Base-by-base conservation (phyloP, 2,113 vertebrate species). In the Scortum barcoo region DNA sequence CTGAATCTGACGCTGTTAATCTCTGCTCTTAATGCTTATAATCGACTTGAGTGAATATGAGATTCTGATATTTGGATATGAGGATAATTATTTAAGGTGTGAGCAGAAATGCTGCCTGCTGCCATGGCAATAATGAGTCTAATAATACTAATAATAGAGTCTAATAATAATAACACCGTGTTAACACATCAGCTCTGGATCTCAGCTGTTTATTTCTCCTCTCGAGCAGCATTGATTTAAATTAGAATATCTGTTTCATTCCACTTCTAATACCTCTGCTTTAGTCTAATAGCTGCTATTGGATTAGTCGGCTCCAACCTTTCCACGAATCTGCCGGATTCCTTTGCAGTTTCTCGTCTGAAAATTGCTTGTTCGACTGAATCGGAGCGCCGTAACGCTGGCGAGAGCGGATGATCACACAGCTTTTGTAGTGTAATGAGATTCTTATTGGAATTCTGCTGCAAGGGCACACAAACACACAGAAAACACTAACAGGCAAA, bases 371-470 rank as follows among this genome's bases (percentile, higher is more conserved):
- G 42, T 80, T 71, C 1, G 9, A 16, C 58, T 71, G 76, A 75
- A 69, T 57, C 28, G 4, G 28, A 24, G 33, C 0, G 17, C 51
- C 20, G 78, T 63, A 57, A 61, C n/a, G 46, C 81, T 46, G 58
- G 9, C 14, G 20, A 72, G 63, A 67, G 70, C 73, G 42, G 78
- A 81, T 46, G 71, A 85, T 67, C 82, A 67, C 83, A 72, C 73
- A 48, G 76, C 83, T 81, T 87, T 83, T 86, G 73, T 85, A 67
- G 58, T 85, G 72, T 80, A 88, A 81, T 85, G 16, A 78, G 68
- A 87, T 80, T 72, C 63, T 85, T 71, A 66, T 53, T 73, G 84
- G 81, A 87, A 82, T 83, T 44, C 62, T 44, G 67, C 60, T 54
- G 72, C 48, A 50, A 7, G 7, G 7, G 2, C 13, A 19, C 72